Evolutionary conservation across 1,140 invertebrate species (phyloP).

Genomic region (Anagrus nilaparvatae): DNA sequence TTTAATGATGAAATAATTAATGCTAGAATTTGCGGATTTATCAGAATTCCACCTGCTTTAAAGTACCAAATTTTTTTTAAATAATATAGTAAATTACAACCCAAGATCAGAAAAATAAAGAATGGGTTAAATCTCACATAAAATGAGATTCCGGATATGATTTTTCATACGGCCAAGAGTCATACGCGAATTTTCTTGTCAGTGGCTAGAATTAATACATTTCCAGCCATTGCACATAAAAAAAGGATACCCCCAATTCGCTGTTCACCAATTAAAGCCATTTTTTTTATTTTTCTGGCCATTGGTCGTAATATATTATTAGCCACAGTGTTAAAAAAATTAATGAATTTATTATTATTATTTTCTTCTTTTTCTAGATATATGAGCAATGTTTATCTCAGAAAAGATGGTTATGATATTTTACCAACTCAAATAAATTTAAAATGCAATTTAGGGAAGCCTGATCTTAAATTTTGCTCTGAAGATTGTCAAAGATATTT

Average conservation of each 20-base stretch:
- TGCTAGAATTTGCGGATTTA: slow-evolving; percentile 17
- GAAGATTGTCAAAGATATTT: slow-evolving; percentile 14
- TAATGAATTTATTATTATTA: background rate
- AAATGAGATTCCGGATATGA: no score
- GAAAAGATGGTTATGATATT: slow-evolving; percentile 15
- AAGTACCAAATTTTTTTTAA: slow-evolving; percentile 16
- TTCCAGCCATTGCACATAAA: background rate
- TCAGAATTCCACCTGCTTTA: slow-evolving; percentile 19
- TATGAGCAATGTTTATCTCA: slow-evolving; percentile 14
- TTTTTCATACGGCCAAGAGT: no score
- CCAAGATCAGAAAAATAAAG: no score
- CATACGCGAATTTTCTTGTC: no score
- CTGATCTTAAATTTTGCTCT: slow-evolving; percentile 8
- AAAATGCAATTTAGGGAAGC: slow-evolving; percentile 9
- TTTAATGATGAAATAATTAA: background rate
- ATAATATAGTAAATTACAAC: background rate
- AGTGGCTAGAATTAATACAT: no score
- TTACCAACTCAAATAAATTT: slow-evolving; percentile 16
- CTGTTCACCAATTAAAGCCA: no score
- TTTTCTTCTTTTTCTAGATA: slow-evolving; percentile 12
- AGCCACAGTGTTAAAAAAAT: slow-evolving; percentile 1
- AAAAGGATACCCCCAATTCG: no score
- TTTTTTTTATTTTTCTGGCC: no score
- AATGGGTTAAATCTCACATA: no score
- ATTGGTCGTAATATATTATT: no score